Evolutionary conservation across 2,888 invertebrate genomes (phyloP).

Genomic region (Caenorhabditis sulstoni): DNA sequence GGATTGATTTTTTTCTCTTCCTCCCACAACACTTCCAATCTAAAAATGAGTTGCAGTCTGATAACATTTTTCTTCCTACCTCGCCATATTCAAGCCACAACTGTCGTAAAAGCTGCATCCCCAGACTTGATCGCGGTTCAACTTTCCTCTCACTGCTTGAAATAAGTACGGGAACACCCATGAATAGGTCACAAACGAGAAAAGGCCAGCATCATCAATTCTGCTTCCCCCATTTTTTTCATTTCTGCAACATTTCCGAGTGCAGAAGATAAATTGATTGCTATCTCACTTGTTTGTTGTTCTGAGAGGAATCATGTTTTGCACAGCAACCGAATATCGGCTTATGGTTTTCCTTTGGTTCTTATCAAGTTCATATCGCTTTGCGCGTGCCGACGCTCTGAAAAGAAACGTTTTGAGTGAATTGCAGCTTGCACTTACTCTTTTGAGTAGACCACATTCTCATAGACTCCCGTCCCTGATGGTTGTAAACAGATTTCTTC

Average conservation of each 20-base stretch:
- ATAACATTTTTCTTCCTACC: too few relatives aligned
- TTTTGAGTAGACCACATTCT: constrained; percentile 52
- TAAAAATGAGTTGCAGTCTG: too few relatives aligned
- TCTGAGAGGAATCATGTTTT: constrained; percentile 52
- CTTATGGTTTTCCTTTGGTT: constrained; percentile 27
- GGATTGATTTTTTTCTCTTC: constrained; percentile 79
- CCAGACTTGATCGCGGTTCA: constrained; percentile 76
- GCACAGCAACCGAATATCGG: constrained; percentile 41
- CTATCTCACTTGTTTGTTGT: constrained; percentile 35
- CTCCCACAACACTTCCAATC: constrained; percentile 81
- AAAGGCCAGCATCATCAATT: constrained; percentile 80
- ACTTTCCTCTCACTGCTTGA: constrained; percentile 74
- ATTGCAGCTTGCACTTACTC: constrained; percentile 24
- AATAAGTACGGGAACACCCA: constrained; percentile 82
- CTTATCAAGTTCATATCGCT: constrained; percentile 24
- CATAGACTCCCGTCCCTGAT: constrained; percentile 61
- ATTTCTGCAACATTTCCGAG: constrained; percentile 21
- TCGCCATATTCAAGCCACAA: constrained; percentile 81
- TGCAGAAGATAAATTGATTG: neutral
- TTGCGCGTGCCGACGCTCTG: constrained; percentile 17
- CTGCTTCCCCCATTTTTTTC: constrained; percentile 68
- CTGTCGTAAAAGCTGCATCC: constrained; percentile 80
- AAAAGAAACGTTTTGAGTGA: neutral
- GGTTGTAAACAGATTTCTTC: constrained; percentile 42
- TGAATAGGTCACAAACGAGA: constrained; percentile 81